These are phyloP conservation scores for Urocyon cinereoargenteus DNA, from an alignment of 2,797 vertebrate genomes.

Conservation along the genomic window DNA sequence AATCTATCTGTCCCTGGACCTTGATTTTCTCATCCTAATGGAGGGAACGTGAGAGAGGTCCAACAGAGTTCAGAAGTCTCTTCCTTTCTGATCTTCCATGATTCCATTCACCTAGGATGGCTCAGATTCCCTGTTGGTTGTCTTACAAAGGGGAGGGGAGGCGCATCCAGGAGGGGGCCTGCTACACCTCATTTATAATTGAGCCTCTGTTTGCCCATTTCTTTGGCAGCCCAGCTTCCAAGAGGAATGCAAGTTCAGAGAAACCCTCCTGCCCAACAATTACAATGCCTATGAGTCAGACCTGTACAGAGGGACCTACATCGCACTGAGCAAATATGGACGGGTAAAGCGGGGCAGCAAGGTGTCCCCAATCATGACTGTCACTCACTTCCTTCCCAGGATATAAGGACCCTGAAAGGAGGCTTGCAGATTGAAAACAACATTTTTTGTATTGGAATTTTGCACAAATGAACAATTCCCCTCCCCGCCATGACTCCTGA, in stretches of 20 bases:
- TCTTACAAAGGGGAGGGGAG: not conserved
- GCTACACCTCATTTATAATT: not conserved
- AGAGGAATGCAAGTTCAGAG: constrained; percentile 97
- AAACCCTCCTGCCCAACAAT: constrained; percentile 97
- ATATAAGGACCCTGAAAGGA: constrained; percentile 89
- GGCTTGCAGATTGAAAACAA: constrained; percentile 48
- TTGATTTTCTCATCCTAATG: not conserved
- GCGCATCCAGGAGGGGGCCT: accelerated
- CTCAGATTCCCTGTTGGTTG: too few relatives aligned
- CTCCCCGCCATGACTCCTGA: constrained; percentile 75
- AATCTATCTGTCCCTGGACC: not conserved
- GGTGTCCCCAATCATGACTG: constrained; percentile 95
- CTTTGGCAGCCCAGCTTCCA: constrained; percentile 93
- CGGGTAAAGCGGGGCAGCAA: constrained; percentile 95
- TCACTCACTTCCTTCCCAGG: constrained; percentile 97
- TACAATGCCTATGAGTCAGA: constrained; percentile 98
- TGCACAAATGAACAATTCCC: constrained; percentile 93
- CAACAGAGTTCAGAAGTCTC: accelerated
- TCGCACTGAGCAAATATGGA: constrained; percentile 97
- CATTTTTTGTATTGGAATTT: constrained; percentile 89
- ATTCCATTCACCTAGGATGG: not conserved
- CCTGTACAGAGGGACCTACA: constrained; percentile 92
- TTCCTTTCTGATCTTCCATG: accelerated
- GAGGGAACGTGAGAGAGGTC: not conserved
- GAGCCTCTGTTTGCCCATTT: not conserved